Evolutionary conservation across 2,113 vertebrate genomes (phyloP).

Genomic region (Glareola pratincola): DNA sequence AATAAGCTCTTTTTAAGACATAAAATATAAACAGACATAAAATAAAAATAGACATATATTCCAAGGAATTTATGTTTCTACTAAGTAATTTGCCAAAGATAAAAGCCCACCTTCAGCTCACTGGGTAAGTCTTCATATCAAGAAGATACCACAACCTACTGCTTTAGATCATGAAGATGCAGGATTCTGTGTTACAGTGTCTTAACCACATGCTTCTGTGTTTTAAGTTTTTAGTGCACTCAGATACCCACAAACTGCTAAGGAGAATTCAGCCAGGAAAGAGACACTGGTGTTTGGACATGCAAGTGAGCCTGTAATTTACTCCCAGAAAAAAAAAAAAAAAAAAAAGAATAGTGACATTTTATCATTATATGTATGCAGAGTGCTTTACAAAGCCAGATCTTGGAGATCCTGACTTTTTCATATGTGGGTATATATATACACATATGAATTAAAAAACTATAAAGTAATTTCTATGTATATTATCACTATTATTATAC

Average conservation of each 20-base stretch:
- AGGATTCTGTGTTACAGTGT: not conserved
- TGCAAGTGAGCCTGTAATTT: not conserved
- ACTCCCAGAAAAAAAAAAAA: not conserved
- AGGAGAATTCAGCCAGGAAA: not conserved
- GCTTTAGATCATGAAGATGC: not conserved
- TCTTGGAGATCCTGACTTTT: not conserved
- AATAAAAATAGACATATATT: not conserved
- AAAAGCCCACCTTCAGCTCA: not conserved
- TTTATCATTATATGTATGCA: not conserved
- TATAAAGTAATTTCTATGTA: rapidly evolving
- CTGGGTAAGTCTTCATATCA: not conserved
- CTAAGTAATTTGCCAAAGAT: not conserved
- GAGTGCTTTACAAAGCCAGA: not conserved
- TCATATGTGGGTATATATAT: not conserved
- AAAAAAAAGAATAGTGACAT: not conserved
- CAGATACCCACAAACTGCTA: not conserved
- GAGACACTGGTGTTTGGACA: not conserved
- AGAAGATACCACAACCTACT: not conserved
- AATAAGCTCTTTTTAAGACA: not conserved
- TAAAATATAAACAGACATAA: no score
- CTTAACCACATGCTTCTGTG: not conserved
- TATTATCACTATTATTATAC: not conserved
- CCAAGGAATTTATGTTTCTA: not conserved
- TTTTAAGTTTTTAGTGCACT: not conserved
- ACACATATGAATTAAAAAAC: no score